Evolutionary conservation across 1,140 invertebrate genomes (phyloP), one percentile per base, ranked within the genome.

Genomic region (Pseudomyrmex pallidus): DNA sequence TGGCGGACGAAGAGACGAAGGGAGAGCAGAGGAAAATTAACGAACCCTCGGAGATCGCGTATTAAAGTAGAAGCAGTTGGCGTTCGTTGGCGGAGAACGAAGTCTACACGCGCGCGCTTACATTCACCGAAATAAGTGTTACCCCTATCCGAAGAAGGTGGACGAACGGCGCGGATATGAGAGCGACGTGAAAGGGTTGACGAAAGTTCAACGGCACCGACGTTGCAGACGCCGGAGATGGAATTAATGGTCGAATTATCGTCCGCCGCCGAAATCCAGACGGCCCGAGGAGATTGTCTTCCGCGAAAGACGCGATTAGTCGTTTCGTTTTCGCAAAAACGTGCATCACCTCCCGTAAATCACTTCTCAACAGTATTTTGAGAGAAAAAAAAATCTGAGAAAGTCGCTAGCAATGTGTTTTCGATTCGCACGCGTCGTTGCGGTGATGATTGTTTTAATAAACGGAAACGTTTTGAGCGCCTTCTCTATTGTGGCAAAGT

Each of bases 321-420:
- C 1, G 13, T 74, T 73, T 73, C 12, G 12, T 13, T 61, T 59
- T 61, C 8, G n/a, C 20, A 13, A 9, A 12, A 73, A 50, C 48
- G 8, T 22, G 62, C 74, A 35, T 82, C 87, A 35, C 83, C 87
- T 68, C 2, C 74, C 52, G 87, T 87, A 86, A 89, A 90, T 89
- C 83, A 87, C 63, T 85, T 87, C 62, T 25, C 44, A 25, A 35
- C 35, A 35, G 35, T 35, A 35, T 35, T 35, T 35, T 35, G 35
- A 35, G 35, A 35, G 35, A 35, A 35, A 35, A 5, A 35, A 35
- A 35, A 35, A 35, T 35, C 35, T 35, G 35, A 35, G 35, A 35
- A 35, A 35, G 35, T 35, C 35, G 4, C 35, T 35, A 35, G 35
- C 35, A 3, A 35, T 35, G 35, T 35, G 7, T 35, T 35, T 35